Conservation (phyloP, 2,797 vertebrate genomes). For the Dallia pectoralis region DNA sequence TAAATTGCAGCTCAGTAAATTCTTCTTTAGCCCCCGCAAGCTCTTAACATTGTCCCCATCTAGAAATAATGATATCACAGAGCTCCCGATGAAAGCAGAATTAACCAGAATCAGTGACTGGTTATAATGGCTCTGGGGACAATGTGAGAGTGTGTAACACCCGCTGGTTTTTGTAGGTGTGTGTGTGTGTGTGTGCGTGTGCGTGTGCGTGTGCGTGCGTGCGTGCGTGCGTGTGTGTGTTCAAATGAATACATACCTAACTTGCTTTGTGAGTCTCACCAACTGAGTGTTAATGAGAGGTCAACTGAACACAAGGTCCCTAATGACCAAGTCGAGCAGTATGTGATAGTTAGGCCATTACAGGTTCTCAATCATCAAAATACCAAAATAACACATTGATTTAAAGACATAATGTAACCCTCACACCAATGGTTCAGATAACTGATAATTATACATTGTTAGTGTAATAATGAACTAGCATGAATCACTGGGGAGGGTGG, state of each 20-base stretch:
- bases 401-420: background rate
- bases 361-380: background rate
- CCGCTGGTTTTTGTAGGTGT: background rate
- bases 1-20: background rate
- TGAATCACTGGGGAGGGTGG: too few species aligned
- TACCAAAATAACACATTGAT: background rate
- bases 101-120: background rate
- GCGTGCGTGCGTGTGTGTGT: slow-evolving; percentile 4
- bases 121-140: background rate
- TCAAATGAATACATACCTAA: background rate
- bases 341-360: background rate
- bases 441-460: too few species aligned
- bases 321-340: background rate
- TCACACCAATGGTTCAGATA: too few species aligned
- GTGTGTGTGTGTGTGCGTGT: background rate
- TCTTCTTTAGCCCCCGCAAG: background rate
- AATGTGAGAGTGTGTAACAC: background rate
- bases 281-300: background rate
- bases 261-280: background rate
- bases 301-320: background rate
- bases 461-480: too few species aligned
- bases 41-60: slow-evolving; percentile 4
- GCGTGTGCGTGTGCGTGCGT: background rate
- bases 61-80: slow-evolving; percentile 8
- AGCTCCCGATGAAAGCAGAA: background rate